Evolutionary conservation across 1,140 invertebrate genomes (phyloP), one percentile per base, ranked within the genome.

Genomic region (Aphidius gifuensis): DNA sequence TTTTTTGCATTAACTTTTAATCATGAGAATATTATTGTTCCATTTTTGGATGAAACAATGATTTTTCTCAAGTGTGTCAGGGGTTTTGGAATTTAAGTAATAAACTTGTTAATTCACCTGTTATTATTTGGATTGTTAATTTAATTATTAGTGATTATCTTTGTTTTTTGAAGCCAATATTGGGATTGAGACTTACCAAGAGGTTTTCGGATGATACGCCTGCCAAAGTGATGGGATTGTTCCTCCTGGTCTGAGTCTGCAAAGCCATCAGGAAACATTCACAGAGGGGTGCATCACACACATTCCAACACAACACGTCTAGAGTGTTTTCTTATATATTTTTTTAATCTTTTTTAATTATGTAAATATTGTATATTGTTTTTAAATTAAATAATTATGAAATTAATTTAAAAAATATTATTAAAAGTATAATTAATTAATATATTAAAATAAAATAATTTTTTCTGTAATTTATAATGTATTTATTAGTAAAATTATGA

Each of bases 241-340:
- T 84, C 82, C 71, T 84, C 83, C 67, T 85, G 83, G 74, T 84
- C 83, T 73, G 81, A 82, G 74, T 80, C 79, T 80, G 78, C 71
- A 80, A 32, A 80, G 73, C 64, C 71, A 77, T 73, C 77, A 80
- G 77, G 76, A 76, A 53, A 80, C 78, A 80, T 80, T 80, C 78
- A 80, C 76, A 76, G 71, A 74, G 77, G 57, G 74, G 77, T 80
- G 78, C 76, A 77, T 77, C 70, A 79, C 77, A 79, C 72, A 78
- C 76, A 80, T 79, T 80, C 77, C 78, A 43, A 58, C 57, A 76
- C 72, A 77, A 78, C 76, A 79, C 76, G 75, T 74, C 73, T 77
- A 70, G 68, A 71, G 71, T 78, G 72, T 77, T 68, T 68, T 74
- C 73, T 66, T 68, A 72, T 68, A 71, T 66, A 63, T 69, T 58